These are phyloP conservation scores for Aphidius gifuensis DNA, from an alignment of 1,140 invertebrate species.

Conservation along the genomic window DNA sequence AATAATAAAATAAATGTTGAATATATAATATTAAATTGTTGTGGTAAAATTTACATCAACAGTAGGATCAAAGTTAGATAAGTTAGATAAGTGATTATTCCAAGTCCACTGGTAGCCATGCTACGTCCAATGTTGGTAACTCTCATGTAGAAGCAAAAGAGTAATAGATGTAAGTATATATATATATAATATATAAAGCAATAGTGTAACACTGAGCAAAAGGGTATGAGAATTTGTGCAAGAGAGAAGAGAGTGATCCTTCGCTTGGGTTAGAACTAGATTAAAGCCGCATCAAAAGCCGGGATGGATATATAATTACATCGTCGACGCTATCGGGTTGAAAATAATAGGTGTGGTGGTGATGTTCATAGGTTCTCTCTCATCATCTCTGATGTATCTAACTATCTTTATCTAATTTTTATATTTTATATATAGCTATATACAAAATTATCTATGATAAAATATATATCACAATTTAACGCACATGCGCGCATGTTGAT, in stretches of 20 bases:
- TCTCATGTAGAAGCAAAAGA: too few relatives aligned
- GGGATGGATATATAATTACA: conserved; percentile 52
- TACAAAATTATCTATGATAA: conserved; percentile 35
- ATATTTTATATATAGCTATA: conserved; percentile 23
- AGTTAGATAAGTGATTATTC: too few relatives aligned
- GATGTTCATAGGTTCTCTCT: neutral
- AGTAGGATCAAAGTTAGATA: too few relatives aligned
- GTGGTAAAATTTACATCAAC: too few relatives aligned
- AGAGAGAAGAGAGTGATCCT: neutral
- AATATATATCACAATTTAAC: conserved; percentile 39
- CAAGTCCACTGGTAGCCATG: too few relatives aligned
- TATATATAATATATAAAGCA: too few relatives aligned
- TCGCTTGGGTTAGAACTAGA: conserved; percentile 33
- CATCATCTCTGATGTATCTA: too few relatives aligned
- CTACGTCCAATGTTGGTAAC: too few relatives aligned
- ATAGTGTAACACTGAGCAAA: neutral
- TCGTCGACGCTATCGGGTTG: conserved; percentile 45
- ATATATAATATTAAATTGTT: too few relatives aligned
- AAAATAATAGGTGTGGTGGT: conserved; percentile 50
- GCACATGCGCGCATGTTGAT: conserved; percentile 29
- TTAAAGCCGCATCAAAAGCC: conserved; percentile 49
- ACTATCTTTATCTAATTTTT: neutral
- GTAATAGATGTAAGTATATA: too few relatives aligned
- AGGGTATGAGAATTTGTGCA: conserved; percentile 10
- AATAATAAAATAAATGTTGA: too few relatives aligned